A percentile compares a stretch with the other conserved stretches of the same genome.
Conservation (phyloP, 2,888 invertebrate species). For the Heliconius ethilla region DNA sequence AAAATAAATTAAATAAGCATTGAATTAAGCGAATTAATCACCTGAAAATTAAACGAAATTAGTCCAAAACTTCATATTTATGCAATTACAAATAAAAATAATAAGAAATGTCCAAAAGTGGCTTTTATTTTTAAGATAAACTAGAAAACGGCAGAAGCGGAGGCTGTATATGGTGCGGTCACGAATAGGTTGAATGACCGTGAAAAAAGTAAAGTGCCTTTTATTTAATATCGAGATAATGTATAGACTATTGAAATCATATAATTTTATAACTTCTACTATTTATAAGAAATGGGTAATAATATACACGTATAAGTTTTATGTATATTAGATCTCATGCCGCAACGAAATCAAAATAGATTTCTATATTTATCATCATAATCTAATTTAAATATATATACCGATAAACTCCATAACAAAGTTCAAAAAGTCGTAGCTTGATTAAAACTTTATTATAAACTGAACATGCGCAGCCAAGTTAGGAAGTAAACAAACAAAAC, state of each 20-base stretch:
- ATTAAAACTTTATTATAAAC: conserved; percentile 51
- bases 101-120: neutral
- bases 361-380: neutral
- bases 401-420: conserved; percentile 31
- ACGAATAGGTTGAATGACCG: conserved; percentile 65
- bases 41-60: neutral
- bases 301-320: conserved; percentile 29
- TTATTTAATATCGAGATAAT: conserved; percentile 36
- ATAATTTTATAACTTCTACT: conserved; percentile 15
- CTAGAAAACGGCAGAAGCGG: conserved; percentile 47
- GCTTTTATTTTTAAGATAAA: conserved; percentile 26
- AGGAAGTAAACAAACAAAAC: conserved; percentile 74
- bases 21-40: neutral
- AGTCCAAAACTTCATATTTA: neutral
- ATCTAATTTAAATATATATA: conserved; percentile 4
- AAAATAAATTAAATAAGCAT: neutral
- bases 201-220: conserved; percentile 49
- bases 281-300: conserved; percentile 25
- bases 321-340: conserved; percentile 26
- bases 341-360: conserved; percentile 26
- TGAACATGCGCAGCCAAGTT: conserved; percentile 73
- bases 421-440: conserved; percentile 38
- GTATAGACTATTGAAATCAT: conserved; percentile 28
- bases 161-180: conserved; percentile 58
- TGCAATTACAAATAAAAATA: neutral